phyloP scores from a whole-genome alignment of 1,140 invertebrate species.

The Drosophila kikkawai region DNA sequence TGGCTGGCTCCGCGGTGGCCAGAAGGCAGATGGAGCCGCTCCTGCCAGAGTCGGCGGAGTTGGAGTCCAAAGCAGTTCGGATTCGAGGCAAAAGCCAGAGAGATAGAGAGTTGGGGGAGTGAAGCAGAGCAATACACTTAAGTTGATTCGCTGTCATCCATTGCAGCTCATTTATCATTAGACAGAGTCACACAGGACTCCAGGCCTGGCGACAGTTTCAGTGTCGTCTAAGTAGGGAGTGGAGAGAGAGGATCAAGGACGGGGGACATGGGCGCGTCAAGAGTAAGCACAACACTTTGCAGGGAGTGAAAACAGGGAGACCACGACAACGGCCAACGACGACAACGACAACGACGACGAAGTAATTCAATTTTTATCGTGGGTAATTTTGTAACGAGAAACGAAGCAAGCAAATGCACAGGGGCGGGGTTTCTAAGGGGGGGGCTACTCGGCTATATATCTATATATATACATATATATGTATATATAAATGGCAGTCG shows the following conservation, averaged over 20 bases:
- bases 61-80: slow-evolving; percentile 1
- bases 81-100: background rate
- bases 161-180: slow-evolving; percentile 85
- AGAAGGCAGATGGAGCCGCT: slow-evolving; percentile 7
- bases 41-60: background rate
- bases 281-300: slow-evolving; percentile 77
- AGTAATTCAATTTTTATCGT: slow-evolving; percentile 85
- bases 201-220: slow-evolving; percentile 74
- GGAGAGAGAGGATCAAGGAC: slow-evolving; percentile 12
- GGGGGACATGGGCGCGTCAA: slow-evolving; percentile 68
- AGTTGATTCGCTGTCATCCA: slow-evolving; percentile 85
- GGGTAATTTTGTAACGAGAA: slow-evolving; percentile 84
- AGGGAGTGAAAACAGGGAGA: slow-evolving; percentile 37
- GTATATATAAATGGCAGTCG: slow-evolving; percentile 18
- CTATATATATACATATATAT: background rate
- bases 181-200: slow-evolving; percentile 73
- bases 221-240: slow-evolving; percentile 65
- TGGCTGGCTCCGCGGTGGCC: slow-evolving; percentile 43
- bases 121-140: slow-evolving; percentile 84
- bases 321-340: slow-evolving; percentile 14
- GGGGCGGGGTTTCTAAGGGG: slow-evolving; percentile 26
- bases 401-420: slow-evolving; percentile 71
- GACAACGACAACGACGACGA: slow-evolving; percentile 61
- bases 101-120: slow-evolving; percentile 36
- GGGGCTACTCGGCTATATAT: background rate